These are phyloP conservation scores for Amphipyra tragopoginis DNA, from an alignment of 2,888 invertebrate species.

Conservation along the genomic window DNA sequence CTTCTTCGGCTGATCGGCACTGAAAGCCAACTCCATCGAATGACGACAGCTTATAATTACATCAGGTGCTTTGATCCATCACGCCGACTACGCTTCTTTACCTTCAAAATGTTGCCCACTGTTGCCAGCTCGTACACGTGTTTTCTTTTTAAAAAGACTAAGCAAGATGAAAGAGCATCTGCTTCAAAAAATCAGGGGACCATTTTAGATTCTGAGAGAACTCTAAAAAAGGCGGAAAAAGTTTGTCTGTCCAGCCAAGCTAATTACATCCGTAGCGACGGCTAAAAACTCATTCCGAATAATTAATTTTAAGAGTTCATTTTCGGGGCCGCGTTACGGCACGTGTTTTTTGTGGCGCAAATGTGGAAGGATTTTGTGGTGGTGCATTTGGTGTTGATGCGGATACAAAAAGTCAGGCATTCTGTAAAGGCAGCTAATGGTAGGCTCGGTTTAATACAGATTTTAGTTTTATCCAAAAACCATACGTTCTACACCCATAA, in stretches of 20 bases:
- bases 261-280: constrained; percentile 68
- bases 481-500: too few species aligned
- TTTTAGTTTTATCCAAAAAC: too few species aligned
- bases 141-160: too few species aligned
- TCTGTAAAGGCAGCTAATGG: background rate
- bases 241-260: constrained; percentile 57
- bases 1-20: too few species aligned
- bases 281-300: constrained; percentile 61
- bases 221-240: constrained; percentile 62
- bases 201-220: constrained; percentile 60
- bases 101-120: too few species aligned
- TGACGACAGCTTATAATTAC: too few species aligned
- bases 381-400: background rate
- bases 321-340: constrained; percentile 13
- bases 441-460: too few species aligned
- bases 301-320: constrained; percentile 54
- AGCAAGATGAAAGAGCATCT: background rate
- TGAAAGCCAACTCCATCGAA: too few species aligned
- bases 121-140: too few species aligned
- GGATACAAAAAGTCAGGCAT: background rate
- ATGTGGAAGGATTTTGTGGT: constrained; percentile 6
- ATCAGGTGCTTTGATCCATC: too few species aligned
- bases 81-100: too few species aligned
- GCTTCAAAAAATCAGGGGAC: constrained; percentile 52
- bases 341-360: constrained; percentile 11